Percentiles rank a stretch among this genome's conserved stretches.
phyloP scores from a whole-genome alignment of 1,140 invertebrate species.

The Sipha flava region DNA sequence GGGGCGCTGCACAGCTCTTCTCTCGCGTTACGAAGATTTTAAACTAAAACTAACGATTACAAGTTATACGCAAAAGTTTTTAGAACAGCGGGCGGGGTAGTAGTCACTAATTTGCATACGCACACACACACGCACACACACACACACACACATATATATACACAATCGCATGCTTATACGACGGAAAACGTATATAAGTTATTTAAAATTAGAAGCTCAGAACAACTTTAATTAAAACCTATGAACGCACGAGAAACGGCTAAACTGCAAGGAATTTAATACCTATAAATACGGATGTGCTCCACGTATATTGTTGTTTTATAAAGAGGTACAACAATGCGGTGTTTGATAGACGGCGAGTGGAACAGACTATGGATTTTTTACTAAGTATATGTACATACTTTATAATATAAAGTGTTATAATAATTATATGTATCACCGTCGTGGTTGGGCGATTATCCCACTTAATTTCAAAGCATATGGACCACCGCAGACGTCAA shows the following conservation, averaged over 20 bases:
- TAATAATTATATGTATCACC: too few species aligned
- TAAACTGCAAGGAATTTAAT: not conserved
- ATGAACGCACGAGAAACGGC: not conserved
- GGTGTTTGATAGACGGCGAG: not conserved
- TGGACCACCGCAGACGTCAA: not conserved
- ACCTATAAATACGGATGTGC: not conserved
- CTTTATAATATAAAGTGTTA: too few species aligned
- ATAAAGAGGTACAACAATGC: not conserved
- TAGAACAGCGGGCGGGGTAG: not conserved
- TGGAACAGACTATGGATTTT: not conserved
- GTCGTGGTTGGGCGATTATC: not conserved
- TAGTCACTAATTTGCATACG: not conserved
- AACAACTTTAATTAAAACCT: conserved; percentile 1
- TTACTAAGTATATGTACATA: not conserved
- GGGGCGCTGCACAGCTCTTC: too few species aligned
- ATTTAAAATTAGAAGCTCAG: not conserved
- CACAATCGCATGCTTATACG: too few species aligned
- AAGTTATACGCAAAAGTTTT: not conserved
- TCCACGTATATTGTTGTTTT: not conserved
- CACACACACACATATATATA: not conserved
- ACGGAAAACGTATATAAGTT: not conserved
- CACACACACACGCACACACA: not conserved
- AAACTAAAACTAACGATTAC: too few species aligned
- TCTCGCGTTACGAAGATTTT: too few species aligned
- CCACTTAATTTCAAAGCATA: not conserved